Evolutionary conservation across 2,113 vertebrate genomes (phyloP), one percentile per base, ranked within the genome.

Genomic region (Grammomys surdaster): DNA sequence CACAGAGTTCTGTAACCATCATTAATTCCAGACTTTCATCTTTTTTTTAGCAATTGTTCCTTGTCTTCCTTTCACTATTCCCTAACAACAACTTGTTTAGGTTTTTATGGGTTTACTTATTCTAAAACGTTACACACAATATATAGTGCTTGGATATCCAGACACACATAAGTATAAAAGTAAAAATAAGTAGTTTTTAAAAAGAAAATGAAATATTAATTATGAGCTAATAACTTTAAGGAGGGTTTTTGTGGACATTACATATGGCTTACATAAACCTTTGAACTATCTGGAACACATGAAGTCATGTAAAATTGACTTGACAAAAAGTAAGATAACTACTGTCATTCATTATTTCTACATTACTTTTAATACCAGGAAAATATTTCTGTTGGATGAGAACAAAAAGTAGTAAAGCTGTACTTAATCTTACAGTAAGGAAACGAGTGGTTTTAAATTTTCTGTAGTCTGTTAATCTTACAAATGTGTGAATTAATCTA

Each of bases 261-360:
- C 36, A 97, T 67, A 87, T 96, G 54, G 54, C 26, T 63, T 95
- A 93, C 46, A 48, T 56, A 24, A 94, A 91, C 76, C 85, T 92
- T 73, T 54, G 70, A 70, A 22, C 33, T 63, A n/a, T 40, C 58
- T 86, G 77, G 12, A 73, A 73, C 9, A 76, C 90, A 69, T 92
- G 26, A 11, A 73, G 65, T 63, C 1, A 65, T 2, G 20, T 92
- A 88, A 92, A 89, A 70, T 33, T 93, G 40, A 91, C 94, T 80
- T 81, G 87, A 67, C 43, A 76, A 36, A 17, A 95, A 84, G 86
- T 81, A 82, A 65, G 63, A 4, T 36, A 60, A n/a, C 31, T 33
- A 12, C 31, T 28, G 8, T 81, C 78, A 24, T 0, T 5, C 43
- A 14, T 76, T 80, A 3, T 81, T 0, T 82, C 33, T 70, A 16